Percentiles rank a stretch among this genome's conserved stretches.
phyloP scores from a whole-genome alignment of 2,797 vertebrate species.

The Acrossocheilus fasciatus region DNA sequence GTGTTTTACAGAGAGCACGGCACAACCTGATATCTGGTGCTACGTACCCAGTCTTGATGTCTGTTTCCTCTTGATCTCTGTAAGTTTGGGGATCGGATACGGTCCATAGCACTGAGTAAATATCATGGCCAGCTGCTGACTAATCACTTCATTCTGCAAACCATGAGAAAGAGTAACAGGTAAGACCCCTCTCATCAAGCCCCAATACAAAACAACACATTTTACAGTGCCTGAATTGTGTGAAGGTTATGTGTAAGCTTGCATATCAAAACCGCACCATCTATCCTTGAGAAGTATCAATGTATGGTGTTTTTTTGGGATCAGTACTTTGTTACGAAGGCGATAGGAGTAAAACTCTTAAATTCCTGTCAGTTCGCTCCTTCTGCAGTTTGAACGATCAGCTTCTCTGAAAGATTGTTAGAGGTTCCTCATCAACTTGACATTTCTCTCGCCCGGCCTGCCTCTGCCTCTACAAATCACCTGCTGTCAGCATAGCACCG shows the following conservation, averaged over 20 bases:
- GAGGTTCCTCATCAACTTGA: conserved; percentile 50
- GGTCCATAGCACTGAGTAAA: conserved; percentile 86
- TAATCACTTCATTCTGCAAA: conserved; percentile 83
- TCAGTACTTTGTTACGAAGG: conserved; percentile 26
- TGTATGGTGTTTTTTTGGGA: conserved; percentile 17
- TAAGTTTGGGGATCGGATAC: conserved; percentile 83
- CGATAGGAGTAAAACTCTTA: conserved; percentile 41
- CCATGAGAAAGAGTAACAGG: conserved; percentile 37
- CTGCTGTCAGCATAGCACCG: conserved; percentile 42
- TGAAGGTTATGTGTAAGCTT: background rate
- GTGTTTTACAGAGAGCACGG: background rate
- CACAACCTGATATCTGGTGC: background rate
- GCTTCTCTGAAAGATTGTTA: conserved; percentile 50
- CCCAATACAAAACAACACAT: conserved; percentile 1
- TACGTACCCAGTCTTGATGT: conserved; percentile 77
- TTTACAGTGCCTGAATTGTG: background rate
- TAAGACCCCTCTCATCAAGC: conserved; percentile 11
- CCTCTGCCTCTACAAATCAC: conserved; percentile 43
- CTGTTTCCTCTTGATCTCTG: conserved; percentile 82
- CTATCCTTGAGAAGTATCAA: conserved; percentile 4
- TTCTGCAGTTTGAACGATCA: conserved; percentile 33
- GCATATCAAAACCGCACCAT: background rate
- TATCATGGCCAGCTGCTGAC: conserved; percentile 82
- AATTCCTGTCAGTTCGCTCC: conserved; percentile 43
- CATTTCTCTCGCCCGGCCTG: conserved; percentile 42